A percentile compares a stretch with the other conserved stretches of the same genome.
Conservation (phyloP, 2,888 invertebrate genomes). For the Nemapogon koenigi region DNA sequence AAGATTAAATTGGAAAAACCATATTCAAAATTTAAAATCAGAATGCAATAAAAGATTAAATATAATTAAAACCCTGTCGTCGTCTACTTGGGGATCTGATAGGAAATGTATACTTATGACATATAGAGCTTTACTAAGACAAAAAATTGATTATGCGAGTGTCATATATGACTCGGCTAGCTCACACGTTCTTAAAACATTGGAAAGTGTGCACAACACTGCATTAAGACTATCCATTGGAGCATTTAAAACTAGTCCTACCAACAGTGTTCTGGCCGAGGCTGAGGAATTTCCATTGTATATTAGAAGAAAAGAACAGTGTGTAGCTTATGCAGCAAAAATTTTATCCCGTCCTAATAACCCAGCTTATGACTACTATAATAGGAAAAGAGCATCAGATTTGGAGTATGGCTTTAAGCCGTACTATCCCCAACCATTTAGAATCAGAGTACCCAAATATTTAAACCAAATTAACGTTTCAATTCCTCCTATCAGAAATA, state of each 20-base stretch:
- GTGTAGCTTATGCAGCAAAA: not conserved
- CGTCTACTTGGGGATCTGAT: slow-evolving; percentile 14
- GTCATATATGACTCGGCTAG: slow-evolving; percentile 14
- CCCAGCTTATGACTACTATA: not conserved
- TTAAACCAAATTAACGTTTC: not conserved
- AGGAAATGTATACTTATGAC: slow-evolving; percentile 11
- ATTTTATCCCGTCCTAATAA: not conserved
- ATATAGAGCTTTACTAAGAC: slow-evolving; percentile 13
- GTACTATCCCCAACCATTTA: not conserved
- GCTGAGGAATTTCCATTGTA: not conserved
- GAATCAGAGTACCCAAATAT: not conserved
- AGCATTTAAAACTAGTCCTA: not conserved
- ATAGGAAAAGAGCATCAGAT: slow-evolving; percentile 1
- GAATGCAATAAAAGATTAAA: slow-evolving; percentile 15
- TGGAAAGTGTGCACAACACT: slow-evolving; percentile 1
- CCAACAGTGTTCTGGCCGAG: slow-evolving; percentile 1
- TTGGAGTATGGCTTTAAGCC: not conserved
- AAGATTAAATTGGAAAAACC: slow-evolving; percentile 13
- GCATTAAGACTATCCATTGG: slow-evolving; percentile 1
- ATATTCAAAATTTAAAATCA: slow-evolving; percentile 14
- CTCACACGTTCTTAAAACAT: not conserved
- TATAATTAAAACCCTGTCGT: slow-evolving; percentile 13
- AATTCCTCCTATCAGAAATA: not conserved
- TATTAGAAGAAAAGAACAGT: not conserved
- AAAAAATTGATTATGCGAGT: slow-evolving; percentile 14